A percentile compares a stretch with the other conserved stretches of the same genome.
Evolutionary conservation across 2,888 invertebrate species (phyloP).

Genomic region (Flexamia atlantica): DNA sequence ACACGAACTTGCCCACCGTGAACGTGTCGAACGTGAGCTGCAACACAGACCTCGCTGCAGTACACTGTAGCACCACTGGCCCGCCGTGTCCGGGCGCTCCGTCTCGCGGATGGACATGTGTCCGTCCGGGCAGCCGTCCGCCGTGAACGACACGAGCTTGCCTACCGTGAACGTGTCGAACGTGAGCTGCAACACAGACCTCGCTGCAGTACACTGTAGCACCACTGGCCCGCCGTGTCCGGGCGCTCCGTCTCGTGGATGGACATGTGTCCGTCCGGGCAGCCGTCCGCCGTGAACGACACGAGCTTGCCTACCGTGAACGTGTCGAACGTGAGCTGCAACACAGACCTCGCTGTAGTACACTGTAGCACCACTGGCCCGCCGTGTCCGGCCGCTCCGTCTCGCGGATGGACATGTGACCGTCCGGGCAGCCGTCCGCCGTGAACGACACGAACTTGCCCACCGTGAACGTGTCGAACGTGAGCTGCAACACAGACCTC

Average conservation of each 20-base stretch:
- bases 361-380: slow-evolving; percentile 91
- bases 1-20: slow-evolving; percentile 88
- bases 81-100: slow-evolving; percentile 84
- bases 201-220: slow-evolving; percentile 92
- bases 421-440: slow-evolving; percentile 87
- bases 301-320: slow-evolving; percentile 90
- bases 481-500: slow-evolving; percentile 87
- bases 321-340: slow-evolving; percentile 90
- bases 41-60: slow-evolving; percentile 87
- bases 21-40: slow-evolving; percentile 92
- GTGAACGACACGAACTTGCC: slow-evolving; percentile 89
- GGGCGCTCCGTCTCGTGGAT: slow-evolving; percentile 85
- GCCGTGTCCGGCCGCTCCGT: slow-evolving; percentile 83
- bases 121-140: slow-evolving; percentile 89
- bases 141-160: slow-evolving; percentile 87
- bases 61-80: slow-evolving; percentile 92
- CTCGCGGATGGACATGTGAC: slow-evolving; percentile 89
- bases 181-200: slow-evolving; percentile 85
- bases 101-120: slow-evolving; percentile 87
- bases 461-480: slow-evolving; percentile 90
- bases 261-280: slow-evolving; percentile 90
- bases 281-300: slow-evolving; percentile 87
- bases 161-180: slow-evolving; percentile 92
- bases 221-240: slow-evolving; percentile 88
- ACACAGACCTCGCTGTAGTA: slow-evolving; percentile 88